Conservation (phyloP, 2,888 invertebrate species). For the Dasypolia templi region DNA sequence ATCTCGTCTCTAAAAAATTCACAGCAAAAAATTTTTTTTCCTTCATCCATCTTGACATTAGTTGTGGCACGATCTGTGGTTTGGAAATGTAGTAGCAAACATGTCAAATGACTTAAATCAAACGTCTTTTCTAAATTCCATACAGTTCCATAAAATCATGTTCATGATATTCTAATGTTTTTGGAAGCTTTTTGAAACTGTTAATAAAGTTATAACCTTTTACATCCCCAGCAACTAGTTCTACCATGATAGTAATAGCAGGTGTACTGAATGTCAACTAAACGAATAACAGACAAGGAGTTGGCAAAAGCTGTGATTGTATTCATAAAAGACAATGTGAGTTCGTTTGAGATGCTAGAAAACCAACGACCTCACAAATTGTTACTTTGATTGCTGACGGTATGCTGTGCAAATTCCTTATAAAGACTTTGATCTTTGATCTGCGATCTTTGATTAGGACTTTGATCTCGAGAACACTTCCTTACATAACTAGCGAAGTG, state of each 20-base stretch:
- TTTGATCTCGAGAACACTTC: slow-evolving; percentile 26
- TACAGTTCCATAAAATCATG: neutral
- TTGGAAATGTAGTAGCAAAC: neutral
- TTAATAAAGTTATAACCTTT: neutral
- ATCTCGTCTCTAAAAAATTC: neutral
- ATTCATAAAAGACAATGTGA: slow-evolving; percentile 26
- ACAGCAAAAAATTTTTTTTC: neutral
- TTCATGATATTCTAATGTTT: neutral
- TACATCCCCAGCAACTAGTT: neutral
- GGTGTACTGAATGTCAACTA: slow-evolving; percentile 45
- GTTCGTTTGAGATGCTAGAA: slow-evolving; percentile 21
- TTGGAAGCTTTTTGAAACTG: slow-evolving; percentile 5
- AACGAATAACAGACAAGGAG: slow-evolving; percentile 25
- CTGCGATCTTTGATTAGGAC: no score
- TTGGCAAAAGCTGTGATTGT: slow-evolving; percentile 51
- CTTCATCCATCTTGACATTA: neutral
- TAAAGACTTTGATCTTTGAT: slow-evolving; percentile 47
- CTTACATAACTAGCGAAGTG: slow-evolving; percentile 1
- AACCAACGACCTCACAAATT: slow-evolving; percentile 44
- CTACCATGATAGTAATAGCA: slow-evolving; percentile 8
- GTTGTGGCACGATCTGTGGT: neutral
- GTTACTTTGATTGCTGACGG: slow-evolving; percentile 31
- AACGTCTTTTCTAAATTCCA: slow-evolving; percentile 1
- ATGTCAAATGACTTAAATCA: neutral
- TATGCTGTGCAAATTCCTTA: slow-evolving; percentile 40